Evolutionary conservation across 2,888 invertebrate species (phyloP).

Genomic region (Ophioninae sp.): DNA sequence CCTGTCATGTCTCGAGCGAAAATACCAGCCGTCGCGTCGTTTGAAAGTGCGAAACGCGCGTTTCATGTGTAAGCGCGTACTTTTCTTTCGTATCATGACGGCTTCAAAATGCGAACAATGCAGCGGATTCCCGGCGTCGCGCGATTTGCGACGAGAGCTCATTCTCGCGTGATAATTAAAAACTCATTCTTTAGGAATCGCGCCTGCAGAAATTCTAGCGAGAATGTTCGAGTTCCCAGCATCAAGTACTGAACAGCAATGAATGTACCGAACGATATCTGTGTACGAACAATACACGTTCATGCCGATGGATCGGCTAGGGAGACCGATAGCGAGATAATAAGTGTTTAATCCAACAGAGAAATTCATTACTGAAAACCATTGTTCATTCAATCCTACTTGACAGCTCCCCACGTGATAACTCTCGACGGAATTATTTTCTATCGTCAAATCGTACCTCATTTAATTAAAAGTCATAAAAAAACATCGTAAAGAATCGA

Average conservation of each 20-base stretch:
- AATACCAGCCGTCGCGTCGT: not conserved
- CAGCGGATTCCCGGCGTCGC: slow-evolving; percentile 7
- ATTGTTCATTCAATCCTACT: too few species aligned
- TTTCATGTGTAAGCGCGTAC: not conserved
- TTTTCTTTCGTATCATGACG: slow-evolving; percentile 8
- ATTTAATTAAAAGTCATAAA: too few species aligned
- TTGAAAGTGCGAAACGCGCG: not conserved
- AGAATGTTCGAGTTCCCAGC: slow-evolving; percentile 54
- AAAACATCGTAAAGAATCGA: too few species aligned
- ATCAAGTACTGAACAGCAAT: slow-evolving; percentile 29
- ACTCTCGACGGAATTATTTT: too few species aligned
- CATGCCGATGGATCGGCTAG: not conserved
- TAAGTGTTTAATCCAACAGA: not conserved
- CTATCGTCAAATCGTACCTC: too few species aligned
- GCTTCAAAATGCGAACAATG: slow-evolving; percentile 14
- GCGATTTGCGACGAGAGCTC: slow-evolving; percentile 41
- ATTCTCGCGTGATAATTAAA: slow-evolving; percentile 49
- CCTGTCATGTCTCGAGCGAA: not conserved
- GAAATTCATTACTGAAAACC: not conserved
- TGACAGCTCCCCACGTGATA: too few species aligned
- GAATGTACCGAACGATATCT: slow-evolving; percentile 40
- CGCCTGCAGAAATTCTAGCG: slow-evolving; percentile 11
- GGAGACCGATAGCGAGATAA: not conserved
- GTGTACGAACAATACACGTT: not conserved
- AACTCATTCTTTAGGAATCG: slow-evolving; percentile 40